These are phyloP conservation scores for western clawed frog (Xenopus tropicalis) DNA, from an alignment of 2,113 vertebrate species.

Conservation along the genomic window UCB_Xtro_10.0 CM004444.2:34481501-34482000, in stretches of 20 bases:
- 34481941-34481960: constrained; percentile 79
- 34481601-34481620: constrained; percentile 94
- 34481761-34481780: constrained; percentile 92
- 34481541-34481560: constrained; percentile 90
- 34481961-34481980: constrained; percentile 83
- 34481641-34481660: constrained; percentile 88
- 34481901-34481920: constrained; percentile 82
- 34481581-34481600: constrained; percentile 96
- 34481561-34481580: constrained; percentile 96
- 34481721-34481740: constrained; percentile 97
- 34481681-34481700: constrained; percentile 97
- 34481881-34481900: constrained; percentile 81
- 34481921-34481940: constrained; percentile 92
- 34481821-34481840: constrained; percentile 78
- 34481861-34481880: constrained; percentile 84
- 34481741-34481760: constrained; percentile 93
- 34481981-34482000: neutral
- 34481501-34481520: constrained; percentile 84
- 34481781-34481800: constrained; percentile 92
- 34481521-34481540: constrained; percentile 86
- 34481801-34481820: constrained; percentile 81
- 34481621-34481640: constrained; percentile 86
- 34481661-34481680: constrained; percentile 91
- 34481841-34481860: constrained; percentile 78
- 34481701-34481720: constrained; percentile 91